Evolutionary conservation across 23 tunicate genomes (phyloP), one percentile per base, ranked within the genome.

Genomic region (Trididemnum clinides): DNA sequence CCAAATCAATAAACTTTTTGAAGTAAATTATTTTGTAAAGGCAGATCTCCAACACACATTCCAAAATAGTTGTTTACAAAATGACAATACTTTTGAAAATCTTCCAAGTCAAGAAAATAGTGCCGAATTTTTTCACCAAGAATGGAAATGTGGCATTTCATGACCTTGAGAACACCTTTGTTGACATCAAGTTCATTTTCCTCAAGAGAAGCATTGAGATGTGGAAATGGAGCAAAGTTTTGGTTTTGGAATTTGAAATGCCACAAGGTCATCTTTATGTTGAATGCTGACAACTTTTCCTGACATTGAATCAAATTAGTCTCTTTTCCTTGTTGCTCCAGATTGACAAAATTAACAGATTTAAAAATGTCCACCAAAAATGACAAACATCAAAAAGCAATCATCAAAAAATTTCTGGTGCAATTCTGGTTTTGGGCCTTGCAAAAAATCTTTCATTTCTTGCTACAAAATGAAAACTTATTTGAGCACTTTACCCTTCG

Each of bases 331-430:
- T 86, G 89, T 36, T 76, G 83, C 44, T 83, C 83, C 77, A 73
- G 83, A 39, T 77, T 86, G 83, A 86, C 83, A 73, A 33, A 75
- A 86, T n/a, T n/a, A n/a, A n/a, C n/a, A n/a, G n/a, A n/a, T n/a
- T n/a, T n/a, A n/a, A n/a, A n/a, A n/a, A n/a, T 86, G 89, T 86
- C 89, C 74, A 86, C 83, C 89, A 75, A 86, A 86, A 86, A 86
- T 57, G 83, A 76, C 76, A 76, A 39, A 76, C 81, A 84, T 71
- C 49, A 84, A 49, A 84, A 84, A 84, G 72, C 88, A 51, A 71
- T 84, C 39, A 84, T 84, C 88, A 72, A 81, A 71, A 29, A 70
- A 69, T 71, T 71, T 71, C 77, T n/a, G n/a, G n/a, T n/a, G n/a
- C n/a, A n/a, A n/a, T n/a, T n/a, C n/a, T n/a, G n/a, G n/a, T n/a